These are phyloP conservation scores for Phalacrocorax brasilianus DNA, from an alignment of 2,113 vertebrate species.

Conservation along the genomic window DNA sequence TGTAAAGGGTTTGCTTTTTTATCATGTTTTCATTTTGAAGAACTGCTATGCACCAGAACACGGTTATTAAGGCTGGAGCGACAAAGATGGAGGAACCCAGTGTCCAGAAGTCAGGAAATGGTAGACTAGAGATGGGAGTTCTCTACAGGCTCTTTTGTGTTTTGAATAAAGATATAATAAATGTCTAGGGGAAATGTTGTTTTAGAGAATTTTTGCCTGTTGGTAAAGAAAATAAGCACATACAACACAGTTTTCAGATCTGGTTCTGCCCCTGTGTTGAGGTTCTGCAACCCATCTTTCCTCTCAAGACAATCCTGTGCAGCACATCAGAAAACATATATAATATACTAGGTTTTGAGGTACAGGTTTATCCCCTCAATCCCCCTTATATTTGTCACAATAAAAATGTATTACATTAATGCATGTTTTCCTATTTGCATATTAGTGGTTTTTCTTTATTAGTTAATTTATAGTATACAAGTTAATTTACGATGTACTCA, in stretches of 20 bases:
- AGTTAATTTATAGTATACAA: neutral
- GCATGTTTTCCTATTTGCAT: neutral
- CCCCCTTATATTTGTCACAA: neutral
- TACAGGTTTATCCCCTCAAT: neutral
- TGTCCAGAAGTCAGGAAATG: neutral
- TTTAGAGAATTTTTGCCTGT: neutral
- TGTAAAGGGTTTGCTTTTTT: neutral
- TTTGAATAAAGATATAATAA: neutral
- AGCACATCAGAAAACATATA: neutral
- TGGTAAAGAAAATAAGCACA: neutral
- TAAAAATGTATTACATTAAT: neutral
- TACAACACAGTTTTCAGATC: neutral
- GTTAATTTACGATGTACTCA: neutral
- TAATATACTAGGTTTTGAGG: neutral
- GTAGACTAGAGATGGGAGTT: neutral
- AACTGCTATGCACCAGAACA: neutral
- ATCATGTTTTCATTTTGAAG: neutral
- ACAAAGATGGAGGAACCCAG: neutral
- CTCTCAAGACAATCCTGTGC: neutral
- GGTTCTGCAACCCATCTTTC: neutral
- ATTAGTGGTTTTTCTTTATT: neutral
- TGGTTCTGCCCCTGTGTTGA: neutral
- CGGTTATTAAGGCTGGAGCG: neutral
- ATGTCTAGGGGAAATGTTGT: neutral
- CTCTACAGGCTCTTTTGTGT: neutral